Conservation (phyloP, 2,888 invertebrate species). For the Idaea biselata region DNA sequence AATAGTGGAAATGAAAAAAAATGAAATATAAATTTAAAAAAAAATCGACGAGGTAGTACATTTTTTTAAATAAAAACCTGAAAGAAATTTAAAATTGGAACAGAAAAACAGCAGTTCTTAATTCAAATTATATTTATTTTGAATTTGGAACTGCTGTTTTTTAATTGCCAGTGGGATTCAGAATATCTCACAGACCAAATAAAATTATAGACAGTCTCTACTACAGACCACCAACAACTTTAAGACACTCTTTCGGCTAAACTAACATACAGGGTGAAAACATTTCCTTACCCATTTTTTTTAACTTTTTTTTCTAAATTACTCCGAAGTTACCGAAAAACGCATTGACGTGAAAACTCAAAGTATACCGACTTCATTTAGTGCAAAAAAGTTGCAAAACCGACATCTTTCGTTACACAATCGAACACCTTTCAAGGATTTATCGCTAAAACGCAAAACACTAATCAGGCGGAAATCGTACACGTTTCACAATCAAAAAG, state of each 20-base stretch:
- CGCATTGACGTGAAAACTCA: constrained; percentile 51
- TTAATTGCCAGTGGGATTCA: too few species aligned
- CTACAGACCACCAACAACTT: not conserved
- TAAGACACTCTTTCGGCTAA: not conserved
- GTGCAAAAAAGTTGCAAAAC: constrained; percentile 33
- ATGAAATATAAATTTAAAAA: too few species aligned
- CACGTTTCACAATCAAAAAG: constrained; percentile 20
- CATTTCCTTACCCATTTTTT: constrained; percentile 8
- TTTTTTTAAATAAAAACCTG: too few species aligned
- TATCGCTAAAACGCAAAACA: constrained; percentile 50
- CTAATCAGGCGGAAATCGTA: constrained; percentile 56
- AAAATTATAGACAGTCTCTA: not conserved
- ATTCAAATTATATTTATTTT: too few species aligned
- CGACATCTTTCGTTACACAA: constrained; percentile 59
- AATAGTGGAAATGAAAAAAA: too few species aligned
- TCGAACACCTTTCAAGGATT: constrained; percentile 69
- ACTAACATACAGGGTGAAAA: constrained; percentile 4
- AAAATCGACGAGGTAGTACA: too few species aligned
- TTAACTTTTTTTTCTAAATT: constrained; percentile 11
- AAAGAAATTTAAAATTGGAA: too few species aligned
- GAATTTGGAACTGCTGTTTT: too few species aligned
- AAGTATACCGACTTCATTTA: constrained; percentile 42
- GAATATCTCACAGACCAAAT: not conserved
- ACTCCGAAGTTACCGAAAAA: constrained; percentile 33
- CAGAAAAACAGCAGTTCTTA: too few species aligned